Base-by-base conservation (phyloP, 1,140 invertebrate species). In the Drosophila subpulchrella region DNA sequence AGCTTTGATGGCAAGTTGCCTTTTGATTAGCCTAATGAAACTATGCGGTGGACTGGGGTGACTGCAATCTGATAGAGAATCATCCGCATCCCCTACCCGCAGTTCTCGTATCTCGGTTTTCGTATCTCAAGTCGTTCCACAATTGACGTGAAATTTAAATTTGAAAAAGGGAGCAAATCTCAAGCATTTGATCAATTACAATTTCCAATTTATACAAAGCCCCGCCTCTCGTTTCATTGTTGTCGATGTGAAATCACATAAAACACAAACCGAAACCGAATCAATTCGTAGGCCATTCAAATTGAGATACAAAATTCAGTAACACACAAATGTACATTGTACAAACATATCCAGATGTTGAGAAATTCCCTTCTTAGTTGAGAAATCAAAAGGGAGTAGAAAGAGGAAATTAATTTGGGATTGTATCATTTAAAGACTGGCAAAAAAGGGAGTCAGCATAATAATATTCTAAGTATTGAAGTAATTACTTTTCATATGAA, bases 161-260 rank as follows among this genome's bases (percentile, higher is more conserved):
- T 65, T 58, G 48, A 44, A 58, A 74, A 57, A 41, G 50, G 66
- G 67, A 70, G 58, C 65, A 86, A 82, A 88, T 88, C 83, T 88
- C 84, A 89, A 88, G 84, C 80, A 88, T 83, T 88, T 84, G 66
- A 89, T 88, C 84, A 88, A 88, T 88, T 88, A 88, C 84, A 89
- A 89, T 84, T 88, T 88, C 65, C 84, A 88, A 88, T 88, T 88
- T 84, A 89, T 83, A 81, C 77, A 75, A 78, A 61, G 44, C 62
- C 61, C 36, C 15, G 27, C 42, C 47, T 42, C 15, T 34, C 71
- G 41, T 44, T 73, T 75, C 76, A 76, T 83, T 83, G 73, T 75
- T 65, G 73, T 71, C 50, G 77, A 76, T 61, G 36, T 53, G 46
- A 68, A 54, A 44, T 79, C 80, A 67, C 42, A 63, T 15, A 72